Evolutionary conservation across 2,797 vertebrate genomes (phyloP).

Genomic region (Amblyopsis hoosieri): DNA sequence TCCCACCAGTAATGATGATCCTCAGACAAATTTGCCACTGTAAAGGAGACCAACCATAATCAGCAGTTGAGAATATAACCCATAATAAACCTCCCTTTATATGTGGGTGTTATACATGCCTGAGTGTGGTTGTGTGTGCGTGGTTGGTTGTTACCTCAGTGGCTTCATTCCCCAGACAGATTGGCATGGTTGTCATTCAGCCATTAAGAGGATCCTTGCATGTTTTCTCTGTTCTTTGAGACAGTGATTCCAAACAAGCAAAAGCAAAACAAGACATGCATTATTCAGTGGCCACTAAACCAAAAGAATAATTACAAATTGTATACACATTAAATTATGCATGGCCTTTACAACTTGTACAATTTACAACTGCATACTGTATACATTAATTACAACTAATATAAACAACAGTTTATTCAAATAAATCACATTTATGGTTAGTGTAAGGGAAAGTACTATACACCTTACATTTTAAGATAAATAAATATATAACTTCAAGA

Average conservation of each 20-base stretch:
- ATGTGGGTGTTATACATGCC: not conserved
- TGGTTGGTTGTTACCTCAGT: not conserved
- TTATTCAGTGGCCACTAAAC: too few relatives aligned
- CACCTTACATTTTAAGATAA: too few relatives aligned
- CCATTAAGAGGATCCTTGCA: slow-evolving; percentile 32
- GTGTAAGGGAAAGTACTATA: too few relatives aligned
- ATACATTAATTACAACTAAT: too few relatives aligned
- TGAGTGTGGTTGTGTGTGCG: not conserved
- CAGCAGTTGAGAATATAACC: not conserved
- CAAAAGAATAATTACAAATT: too few relatives aligned
- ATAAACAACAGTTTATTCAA: too few relatives aligned
- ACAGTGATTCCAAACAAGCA: slow-evolving; percentile 6
- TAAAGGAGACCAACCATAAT: slow-evolving; percentile 10
- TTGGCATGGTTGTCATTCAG: slow-evolving; percentile 41
- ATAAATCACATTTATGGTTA: too few relatives aligned
- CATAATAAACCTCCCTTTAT: slow-evolving; percentile 15
- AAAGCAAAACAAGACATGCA: too few relatives aligned
- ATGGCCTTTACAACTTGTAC: too few relatives aligned
- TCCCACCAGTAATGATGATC: slow-evolving; percentile 21
- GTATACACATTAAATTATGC: too few relatives aligned
- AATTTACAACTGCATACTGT: too few relatives aligned
- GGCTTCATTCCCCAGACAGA: slow-evolving; percentile 25
- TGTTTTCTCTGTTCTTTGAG: slow-evolving; percentile 23
- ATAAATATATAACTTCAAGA: too few relatives aligned
- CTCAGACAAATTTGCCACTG: slow-evolving; percentile 40